Evolutionary conservation across 2,113 vertebrate species (phyloP).

Genomic region (Rhabdornis inornatus): DNA sequence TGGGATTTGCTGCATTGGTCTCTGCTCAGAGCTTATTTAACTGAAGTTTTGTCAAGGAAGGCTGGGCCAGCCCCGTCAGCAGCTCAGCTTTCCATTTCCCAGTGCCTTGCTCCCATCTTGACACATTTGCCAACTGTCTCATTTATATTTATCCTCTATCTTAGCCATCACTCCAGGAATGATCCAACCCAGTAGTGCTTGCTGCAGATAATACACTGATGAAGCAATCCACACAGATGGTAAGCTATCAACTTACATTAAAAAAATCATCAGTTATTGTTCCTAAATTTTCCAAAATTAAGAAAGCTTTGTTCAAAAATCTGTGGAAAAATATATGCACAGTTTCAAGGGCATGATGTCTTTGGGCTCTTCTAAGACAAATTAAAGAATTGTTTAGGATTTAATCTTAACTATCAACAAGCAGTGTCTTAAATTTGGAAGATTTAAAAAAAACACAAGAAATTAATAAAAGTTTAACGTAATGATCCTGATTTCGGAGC

Average conservation of each 20-base stretch:
- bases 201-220: conserved; percentile 10
- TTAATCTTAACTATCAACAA: background rate
- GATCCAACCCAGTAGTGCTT: background rate
- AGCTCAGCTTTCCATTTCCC: background rate
- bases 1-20: background rate
- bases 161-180: conserved; percentile 26
- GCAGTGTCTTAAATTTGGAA: background rate
- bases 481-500: background rate
- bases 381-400: background rate
- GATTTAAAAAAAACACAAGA: accelerated
- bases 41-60: background rate
- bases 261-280: conserved; percentile 52
- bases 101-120: background rate
- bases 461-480: background rate
- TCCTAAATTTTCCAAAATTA: background rate
- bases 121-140: background rate
- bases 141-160: background rate
- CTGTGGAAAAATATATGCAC: background rate
- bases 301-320: background rate
- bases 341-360: background rate
- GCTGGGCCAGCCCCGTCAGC: background rate
- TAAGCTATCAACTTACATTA: conserved; percentile 60
- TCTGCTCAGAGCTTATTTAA: background rate
- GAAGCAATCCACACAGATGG: conserved; percentile 57
- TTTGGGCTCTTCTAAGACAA: background rate